Evolutionary conservation across 64 coral and sea anemone genomes (phyloP).

Genomic region (Anthopleura sola): DNA sequence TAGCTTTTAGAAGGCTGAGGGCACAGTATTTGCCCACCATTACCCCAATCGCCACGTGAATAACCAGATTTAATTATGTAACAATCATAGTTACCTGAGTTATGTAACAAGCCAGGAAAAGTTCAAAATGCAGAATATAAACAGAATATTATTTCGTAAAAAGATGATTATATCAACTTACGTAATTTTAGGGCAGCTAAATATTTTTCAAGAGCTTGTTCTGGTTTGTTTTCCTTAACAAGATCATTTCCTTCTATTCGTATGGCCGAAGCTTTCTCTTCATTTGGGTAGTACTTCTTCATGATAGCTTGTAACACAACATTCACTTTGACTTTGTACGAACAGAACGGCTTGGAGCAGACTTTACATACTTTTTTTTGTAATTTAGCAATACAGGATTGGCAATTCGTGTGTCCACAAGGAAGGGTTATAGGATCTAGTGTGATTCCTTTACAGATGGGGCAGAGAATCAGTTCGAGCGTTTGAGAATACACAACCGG

Average conservation of each 20-base stretch:
- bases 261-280: conserved; percentile 26
- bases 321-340: conserved; percentile 41
- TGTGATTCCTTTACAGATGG: conserved; percentile 27
- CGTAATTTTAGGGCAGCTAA: conserved; percentile 52
- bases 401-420: conserved; percentile 49
- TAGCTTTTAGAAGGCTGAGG: no score
- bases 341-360: conserved; percentile 29
- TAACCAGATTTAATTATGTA: no score
- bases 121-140: no score
- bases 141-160: no score
- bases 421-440: conserved; percentile 34
- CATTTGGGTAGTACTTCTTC: conserved; percentile 56
- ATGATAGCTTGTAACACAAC: conserved; percentile 65
- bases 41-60: no score
- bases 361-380: conserved; percentile 35
- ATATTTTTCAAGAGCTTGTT: conserved; percentile 61
- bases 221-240: conserved; percentile 29
- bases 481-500: neutral
- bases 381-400: conserved; percentile 51
- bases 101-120: no score
- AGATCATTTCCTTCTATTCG: conserved; percentile 62
- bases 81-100: no score
- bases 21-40: no score
- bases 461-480: conserved; percentile 6
- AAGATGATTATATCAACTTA: neutral